phyloP scores from a whole-genome alignment of 2,888 invertebrate species.

The Cataglyphis altisquamis region DNA sequence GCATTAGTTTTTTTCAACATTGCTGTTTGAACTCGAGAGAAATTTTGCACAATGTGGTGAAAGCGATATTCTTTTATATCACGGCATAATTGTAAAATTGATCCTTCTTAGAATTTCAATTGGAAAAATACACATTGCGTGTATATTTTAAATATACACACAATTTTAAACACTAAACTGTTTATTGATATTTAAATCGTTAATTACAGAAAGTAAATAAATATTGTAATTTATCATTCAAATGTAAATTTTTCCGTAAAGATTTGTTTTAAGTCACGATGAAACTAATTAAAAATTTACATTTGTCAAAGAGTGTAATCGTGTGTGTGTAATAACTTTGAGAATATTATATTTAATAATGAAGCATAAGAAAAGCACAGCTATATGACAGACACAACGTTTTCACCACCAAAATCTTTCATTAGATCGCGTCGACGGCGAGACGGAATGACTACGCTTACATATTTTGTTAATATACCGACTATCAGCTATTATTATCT shows the following conservation, averaged over 20 bases:
- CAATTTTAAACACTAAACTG: neutral
- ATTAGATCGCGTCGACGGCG: neutral
- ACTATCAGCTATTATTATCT: constrained; percentile 62
- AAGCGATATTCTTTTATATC: constrained; percentile 26
- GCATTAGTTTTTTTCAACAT: constrained; percentile 14
- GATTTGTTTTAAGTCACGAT: neutral
- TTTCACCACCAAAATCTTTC: constrained; percentile 16
- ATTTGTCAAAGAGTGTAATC: neutral
- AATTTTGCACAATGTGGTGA: constrained; percentile 21
- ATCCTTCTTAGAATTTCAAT: neutral
- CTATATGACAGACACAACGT: neutral
- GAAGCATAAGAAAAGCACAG: neutral
- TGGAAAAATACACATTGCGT: neutral
- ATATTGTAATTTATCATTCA: neutral
- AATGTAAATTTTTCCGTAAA: neutral
- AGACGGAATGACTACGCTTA: constrained; percentile 24
- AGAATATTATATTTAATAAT: constrained; percentile 12
- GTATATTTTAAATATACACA: neutral
- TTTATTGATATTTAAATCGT: neutral
- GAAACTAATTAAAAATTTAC: neutral
- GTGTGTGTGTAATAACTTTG: neutral
- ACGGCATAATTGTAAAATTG: neutral
- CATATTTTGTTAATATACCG: constrained; percentile 43
- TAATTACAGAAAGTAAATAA: neutral
- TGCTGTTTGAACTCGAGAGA: constrained; percentile 56